Evolutionary conservation across 2,797 vertebrate genomes (phyloP).

Genomic region (Miopithecus talapoin): DNA sequence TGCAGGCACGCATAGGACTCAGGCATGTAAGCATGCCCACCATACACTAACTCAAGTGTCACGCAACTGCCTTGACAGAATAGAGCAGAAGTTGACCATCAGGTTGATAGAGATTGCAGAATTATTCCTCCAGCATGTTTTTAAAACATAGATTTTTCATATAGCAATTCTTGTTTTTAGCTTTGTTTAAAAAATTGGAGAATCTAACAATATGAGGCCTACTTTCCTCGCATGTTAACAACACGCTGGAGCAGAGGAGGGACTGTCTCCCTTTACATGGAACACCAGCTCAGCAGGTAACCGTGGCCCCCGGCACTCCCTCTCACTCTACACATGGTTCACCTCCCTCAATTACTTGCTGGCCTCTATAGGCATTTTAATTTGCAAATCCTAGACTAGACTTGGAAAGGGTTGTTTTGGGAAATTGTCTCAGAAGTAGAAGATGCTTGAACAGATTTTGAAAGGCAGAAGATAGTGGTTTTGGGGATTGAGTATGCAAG

Average conservation of each 20-base stretch:
- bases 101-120: background rate
- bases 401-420: background rate
- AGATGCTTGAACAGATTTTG: background rate
- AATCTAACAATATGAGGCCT: background rate
- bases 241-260: background rate
- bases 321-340: background rate
- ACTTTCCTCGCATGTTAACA: background rate
- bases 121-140: background rate
- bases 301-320: background rate
- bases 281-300: background rate
- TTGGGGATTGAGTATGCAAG: background rate
- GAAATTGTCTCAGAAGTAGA: background rate
- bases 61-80: background rate
- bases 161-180: background rate
- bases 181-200: conserved; percentile 14
- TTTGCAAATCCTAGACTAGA: background rate
- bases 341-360: background rate
- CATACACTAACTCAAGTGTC: background rate
- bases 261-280: background rate
- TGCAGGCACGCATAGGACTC: background rate
- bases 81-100: background rate
- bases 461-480: background rate
- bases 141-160: background rate
- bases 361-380: background rate
- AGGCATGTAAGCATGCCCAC: background rate